phyloP scores from a whole-genome alignment of 2,113 vertebrate genomes.

The Zosterops hypoxanthus region DNA sequence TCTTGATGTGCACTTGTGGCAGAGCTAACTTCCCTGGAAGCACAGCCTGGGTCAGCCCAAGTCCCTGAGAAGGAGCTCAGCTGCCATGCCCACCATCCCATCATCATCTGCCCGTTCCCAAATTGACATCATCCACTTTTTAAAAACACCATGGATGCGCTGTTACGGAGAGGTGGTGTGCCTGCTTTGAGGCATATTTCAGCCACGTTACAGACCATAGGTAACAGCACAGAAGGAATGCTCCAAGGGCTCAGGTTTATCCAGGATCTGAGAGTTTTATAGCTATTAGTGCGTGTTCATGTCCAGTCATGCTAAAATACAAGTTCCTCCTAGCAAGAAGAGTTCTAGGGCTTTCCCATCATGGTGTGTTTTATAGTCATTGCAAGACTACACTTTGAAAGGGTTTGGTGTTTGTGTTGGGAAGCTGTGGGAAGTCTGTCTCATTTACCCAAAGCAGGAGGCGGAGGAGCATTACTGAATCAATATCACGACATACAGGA shows the following conservation, averaged over 20 bases:
- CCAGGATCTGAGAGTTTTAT: not conserved
- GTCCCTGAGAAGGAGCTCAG: not conserved
- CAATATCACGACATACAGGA: not conserved
- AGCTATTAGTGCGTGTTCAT: not conserved
- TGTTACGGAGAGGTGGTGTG: not conserved
- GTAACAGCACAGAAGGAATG: not conserved
- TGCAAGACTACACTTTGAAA: not conserved
- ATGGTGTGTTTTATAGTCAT: not conserved
- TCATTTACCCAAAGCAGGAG: not conserved
- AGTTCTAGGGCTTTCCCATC: not conserved
- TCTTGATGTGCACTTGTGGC: not conserved
- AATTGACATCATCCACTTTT: not conserved
- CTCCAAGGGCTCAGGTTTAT: not conserved
- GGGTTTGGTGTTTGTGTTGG: not conserved
- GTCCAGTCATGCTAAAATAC: not conserved
- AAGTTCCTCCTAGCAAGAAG: not conserved
- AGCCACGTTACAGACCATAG: accelerated
- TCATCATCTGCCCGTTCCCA: not conserved
- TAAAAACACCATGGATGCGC: not conserved
- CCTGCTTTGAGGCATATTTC: not conserved
- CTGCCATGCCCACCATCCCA: not conserved
- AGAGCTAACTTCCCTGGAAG: not conserved
- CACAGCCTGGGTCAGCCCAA: not conserved
- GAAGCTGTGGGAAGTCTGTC: not conserved
- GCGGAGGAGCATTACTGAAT: not conserved